Conservation (phyloP, 2,888 invertebrate genomes). For the Tetanocera ferruginea region DNA sequence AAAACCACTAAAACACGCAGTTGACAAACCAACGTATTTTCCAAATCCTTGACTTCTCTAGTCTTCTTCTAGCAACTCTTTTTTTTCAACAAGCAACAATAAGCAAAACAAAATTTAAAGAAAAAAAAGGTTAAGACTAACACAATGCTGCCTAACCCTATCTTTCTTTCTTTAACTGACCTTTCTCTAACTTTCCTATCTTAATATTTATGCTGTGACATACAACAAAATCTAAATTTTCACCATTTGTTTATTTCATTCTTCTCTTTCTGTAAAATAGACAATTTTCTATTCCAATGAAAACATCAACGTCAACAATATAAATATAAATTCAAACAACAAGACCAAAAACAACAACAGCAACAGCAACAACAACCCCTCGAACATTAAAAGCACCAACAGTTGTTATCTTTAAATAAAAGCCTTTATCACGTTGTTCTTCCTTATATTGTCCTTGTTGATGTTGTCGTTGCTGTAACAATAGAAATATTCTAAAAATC, state of each 20-base stretch:
- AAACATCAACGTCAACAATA: conserved; percentile 43
- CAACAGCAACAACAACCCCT: background rate
- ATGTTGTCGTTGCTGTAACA: background rate
- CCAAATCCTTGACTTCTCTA: background rate
- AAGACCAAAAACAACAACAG: background rate
- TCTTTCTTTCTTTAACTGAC: background rate
- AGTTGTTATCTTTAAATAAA: background rate
- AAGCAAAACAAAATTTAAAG: background rate
- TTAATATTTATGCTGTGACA: background rate
- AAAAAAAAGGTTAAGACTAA: background rate
- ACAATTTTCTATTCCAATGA: conserved; percentile 57
- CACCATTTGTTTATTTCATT: background rate
- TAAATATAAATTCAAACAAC: background rate
- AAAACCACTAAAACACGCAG: too few relatives aligned
- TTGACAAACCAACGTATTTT: background rate
- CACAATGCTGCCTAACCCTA: background rate
- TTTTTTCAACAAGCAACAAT: too few relatives aligned
- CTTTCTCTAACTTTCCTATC: background rate
- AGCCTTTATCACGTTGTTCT: background rate
- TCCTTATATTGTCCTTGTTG: conserved; percentile 5
- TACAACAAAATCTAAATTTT: background rate
- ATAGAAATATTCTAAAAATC: too few relatives aligned
- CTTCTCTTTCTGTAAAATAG: conserved; percentile 56
- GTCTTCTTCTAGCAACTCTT: too few relatives aligned
- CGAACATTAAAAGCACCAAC: background rate